A percentile compares a stretch with the other conserved stretches of the same genome.
Evolutionary conservation across 2,113 vertebrate species (phyloP).

Genomic region (Chaetodon auriga): DNA sequence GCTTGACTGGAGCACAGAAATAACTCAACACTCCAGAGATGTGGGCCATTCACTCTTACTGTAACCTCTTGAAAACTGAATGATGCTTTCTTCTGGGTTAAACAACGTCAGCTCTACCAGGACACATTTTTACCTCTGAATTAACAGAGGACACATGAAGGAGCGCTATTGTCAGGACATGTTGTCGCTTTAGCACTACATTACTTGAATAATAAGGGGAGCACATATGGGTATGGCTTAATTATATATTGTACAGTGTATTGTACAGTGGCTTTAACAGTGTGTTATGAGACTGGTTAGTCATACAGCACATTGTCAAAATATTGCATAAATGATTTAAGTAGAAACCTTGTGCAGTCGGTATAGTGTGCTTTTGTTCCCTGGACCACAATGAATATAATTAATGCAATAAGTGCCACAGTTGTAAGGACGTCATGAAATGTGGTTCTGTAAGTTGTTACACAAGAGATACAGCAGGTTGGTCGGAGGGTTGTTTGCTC

Average conservation of each 20-base stretch:
- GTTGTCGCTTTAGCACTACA: background rate
- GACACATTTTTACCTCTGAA: background rate
- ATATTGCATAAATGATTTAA: background rate
- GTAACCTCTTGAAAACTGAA: background rate
- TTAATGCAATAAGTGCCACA: background rate
- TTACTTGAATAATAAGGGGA: background rate
- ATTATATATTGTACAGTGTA: background rate
- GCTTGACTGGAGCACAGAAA: background rate
- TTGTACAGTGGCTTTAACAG: background rate
- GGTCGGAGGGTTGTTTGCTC: background rate
- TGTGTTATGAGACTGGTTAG: background rate
- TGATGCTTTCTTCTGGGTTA: slow-evolving; percentile 2
- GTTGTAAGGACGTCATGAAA: background rate
- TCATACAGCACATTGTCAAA: background rate
- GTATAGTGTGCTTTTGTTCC: background rate
- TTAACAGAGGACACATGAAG: slow-evolving; percentile 8
- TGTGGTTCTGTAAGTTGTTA: background rate
- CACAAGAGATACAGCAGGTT: background rate
- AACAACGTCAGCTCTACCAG: too few species aligned
- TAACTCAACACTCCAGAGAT: slow-evolving; percentile 35
- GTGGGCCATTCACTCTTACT: background rate
- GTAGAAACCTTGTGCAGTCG: background rate
- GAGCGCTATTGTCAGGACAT: slow-evolving; percentile 14
- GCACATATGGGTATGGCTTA: background rate
- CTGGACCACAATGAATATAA: background rate